These are phyloP conservation scores for Eueides isabella DNA, from an alignment of 1,140 invertebrate species.

Conservation along the genomic window DNA sequence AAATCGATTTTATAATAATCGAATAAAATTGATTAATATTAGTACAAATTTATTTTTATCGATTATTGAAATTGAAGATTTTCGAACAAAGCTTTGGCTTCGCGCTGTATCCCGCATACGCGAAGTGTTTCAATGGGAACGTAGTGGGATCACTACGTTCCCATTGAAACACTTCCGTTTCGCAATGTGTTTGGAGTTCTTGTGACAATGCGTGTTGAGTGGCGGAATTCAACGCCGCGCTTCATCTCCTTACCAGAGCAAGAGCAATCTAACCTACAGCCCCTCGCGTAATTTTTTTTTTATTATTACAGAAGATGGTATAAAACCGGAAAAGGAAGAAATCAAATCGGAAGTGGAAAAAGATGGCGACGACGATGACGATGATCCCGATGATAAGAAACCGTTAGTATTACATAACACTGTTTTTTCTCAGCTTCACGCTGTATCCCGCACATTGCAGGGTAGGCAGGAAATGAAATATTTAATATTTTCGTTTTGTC, in stretches of 20 bases:
- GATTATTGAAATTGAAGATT: too few species aligned
- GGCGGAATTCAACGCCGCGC: neutral
- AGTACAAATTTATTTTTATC: too few species aligned
- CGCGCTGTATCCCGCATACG: neutral
- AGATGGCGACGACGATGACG: slow-evolving; percentile 15
- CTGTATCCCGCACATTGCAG: too few species aligned
- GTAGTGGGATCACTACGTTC: too few species aligned
- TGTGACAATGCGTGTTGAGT: neutral
- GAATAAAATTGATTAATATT: neutral
- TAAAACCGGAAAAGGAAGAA: slow-evolving; percentile 36
- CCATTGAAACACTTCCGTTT: too few species aligned
- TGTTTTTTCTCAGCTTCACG: too few species aligned
- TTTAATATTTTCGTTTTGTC: too few species aligned
- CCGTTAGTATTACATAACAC: neutral
- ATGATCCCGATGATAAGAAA: slow-evolving; percentile 11
- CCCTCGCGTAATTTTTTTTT: neutral
- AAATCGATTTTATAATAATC: neutral
- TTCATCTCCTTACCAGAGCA: neutral
- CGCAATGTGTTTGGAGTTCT: too few species aligned
- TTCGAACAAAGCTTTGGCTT: too few species aligned
- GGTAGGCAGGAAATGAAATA: too few species aligned
- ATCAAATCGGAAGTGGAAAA: slow-evolving; percentile 3
- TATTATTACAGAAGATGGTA: slow-evolving; percentile 32
- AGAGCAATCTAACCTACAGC: neutral
- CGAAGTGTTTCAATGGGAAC: too few species aligned